Conservation (phyloP, 2,888 invertebrate species). For the Plagodis pulveraria region DNA sequence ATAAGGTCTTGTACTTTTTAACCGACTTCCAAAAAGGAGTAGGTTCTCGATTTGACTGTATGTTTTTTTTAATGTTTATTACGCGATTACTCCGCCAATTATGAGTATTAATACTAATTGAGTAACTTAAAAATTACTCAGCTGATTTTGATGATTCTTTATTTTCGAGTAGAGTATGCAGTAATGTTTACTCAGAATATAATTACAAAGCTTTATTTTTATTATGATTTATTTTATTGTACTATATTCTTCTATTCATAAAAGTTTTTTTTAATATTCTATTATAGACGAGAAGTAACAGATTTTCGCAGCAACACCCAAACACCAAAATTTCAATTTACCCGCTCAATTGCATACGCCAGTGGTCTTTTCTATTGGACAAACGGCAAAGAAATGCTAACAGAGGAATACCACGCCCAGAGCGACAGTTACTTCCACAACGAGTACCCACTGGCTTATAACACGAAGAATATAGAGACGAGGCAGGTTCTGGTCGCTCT, state of each 20-base stretch:
- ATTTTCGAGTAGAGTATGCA: no score
- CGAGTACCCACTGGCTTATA: constrained; percentile 85
- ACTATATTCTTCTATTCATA: neutral
- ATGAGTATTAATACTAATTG: no score
- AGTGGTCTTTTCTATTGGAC: constrained; percentile 95
- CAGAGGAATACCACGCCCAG: constrained; percentile 90
- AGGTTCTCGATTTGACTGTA: no score
- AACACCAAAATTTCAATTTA: constrained; percentile 89
- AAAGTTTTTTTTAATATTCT: neutral
- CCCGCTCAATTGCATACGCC: constrained; percentile 90
- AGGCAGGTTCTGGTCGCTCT: constrained; percentile 83
- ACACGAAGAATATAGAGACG: constrained; percentile 66
- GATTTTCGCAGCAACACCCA: constrained; percentile 91
- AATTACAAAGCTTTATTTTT: no score
- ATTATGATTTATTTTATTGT: no score
- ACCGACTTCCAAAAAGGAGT: no score
- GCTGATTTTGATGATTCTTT: no score
- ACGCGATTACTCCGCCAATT: no score
- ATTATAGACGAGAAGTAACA: constrained; percentile 86
- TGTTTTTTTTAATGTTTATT: no score
- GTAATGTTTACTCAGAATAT: no score
- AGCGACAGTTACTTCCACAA: constrained; percentile 91
- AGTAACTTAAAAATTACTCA: no score
- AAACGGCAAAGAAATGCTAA: constrained; percentile 89
- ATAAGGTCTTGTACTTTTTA: neutral